These are phyloP conservation scores for Lepidothrix coronata DNA, from an alignment of 2,113 vertebrate genomes.

Conservation along the genomic window DNA sequence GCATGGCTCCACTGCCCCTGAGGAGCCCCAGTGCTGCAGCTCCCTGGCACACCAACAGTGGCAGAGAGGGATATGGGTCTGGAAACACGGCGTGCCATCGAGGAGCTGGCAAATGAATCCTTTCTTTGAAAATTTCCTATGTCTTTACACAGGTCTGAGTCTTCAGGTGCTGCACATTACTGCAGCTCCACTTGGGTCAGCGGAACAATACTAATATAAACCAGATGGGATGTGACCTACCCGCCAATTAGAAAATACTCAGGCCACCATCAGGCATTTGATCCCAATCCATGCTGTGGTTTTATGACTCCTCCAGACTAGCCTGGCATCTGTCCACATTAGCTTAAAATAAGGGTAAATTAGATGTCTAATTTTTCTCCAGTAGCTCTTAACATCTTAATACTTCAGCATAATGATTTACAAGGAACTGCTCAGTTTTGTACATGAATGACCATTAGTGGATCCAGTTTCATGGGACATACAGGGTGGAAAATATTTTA, in stretches of 20 bases:
- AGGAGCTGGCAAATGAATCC: not conserved
- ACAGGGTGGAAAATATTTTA: not conserved
- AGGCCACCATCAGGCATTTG: not conserved
- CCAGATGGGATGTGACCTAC: not conserved
- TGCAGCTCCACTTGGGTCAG: not conserved
- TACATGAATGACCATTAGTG: not conserved
- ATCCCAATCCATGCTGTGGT: not conserved
- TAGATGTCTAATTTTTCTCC: not conserved
- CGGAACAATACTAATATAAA: not conserved
- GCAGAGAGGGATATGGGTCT: not conserved
- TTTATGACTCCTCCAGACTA: not conserved
- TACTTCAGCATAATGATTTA: not conserved
- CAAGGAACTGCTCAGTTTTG: not conserved
- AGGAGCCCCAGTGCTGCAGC: rapidly evolving
- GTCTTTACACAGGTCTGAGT: not conserved
- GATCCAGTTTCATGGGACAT: not conserved
- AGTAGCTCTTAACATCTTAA: not conserved
- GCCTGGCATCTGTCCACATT: not conserved
- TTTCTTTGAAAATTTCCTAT: not conserved
- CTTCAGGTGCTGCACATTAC: not conserved
- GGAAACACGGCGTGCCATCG: not conserved
- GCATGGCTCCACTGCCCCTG: not conserved
- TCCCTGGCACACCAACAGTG: rapidly evolving
- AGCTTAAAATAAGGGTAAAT: not conserved
- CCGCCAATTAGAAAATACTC: not conserved